A percentile compares a stretch with the other conserved stretches of the same genome.
Evolutionary conservation across 2,113 vertebrate genomes (phyloP).

Genomic region (Loxodonta africana): DNA sequence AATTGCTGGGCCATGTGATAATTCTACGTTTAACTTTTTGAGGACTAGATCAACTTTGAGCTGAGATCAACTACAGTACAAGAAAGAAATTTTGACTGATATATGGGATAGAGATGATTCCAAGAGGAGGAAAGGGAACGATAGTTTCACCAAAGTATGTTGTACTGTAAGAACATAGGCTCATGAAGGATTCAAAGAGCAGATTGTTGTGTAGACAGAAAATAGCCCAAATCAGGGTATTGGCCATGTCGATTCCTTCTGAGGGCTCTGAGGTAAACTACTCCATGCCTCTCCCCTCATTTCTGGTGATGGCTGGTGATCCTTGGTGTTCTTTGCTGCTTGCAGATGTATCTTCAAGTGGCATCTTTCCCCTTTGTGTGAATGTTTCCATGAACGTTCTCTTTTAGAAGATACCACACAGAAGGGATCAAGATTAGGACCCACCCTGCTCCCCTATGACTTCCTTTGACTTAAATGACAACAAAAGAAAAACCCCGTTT

Average conservation of each 20-base stretch:
- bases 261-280: no score
- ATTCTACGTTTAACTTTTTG: background rate
- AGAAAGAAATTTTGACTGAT: background rate
- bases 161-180: background rate
- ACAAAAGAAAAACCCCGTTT: no score
- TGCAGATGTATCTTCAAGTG: no score
- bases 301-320: no score
- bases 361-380: no score
- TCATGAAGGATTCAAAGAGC: background rate
- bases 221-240: background rate
- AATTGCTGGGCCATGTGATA: background rate
- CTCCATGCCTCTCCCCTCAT: no score
- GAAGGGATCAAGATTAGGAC: no score
- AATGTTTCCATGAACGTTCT: background rate
- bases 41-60: background rate
- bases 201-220: background rate
- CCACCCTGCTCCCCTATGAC: no score
- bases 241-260: no score
- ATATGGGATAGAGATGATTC: background rate
- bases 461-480: no score
- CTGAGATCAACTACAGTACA: background rate
- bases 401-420: no score
- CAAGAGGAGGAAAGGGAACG: background rate
- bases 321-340: no score
- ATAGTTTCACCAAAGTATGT: accelerated